phyloP scores from a whole-genome alignment of 2,113 vertebrate species.

The Vimba vimba region DNA sequence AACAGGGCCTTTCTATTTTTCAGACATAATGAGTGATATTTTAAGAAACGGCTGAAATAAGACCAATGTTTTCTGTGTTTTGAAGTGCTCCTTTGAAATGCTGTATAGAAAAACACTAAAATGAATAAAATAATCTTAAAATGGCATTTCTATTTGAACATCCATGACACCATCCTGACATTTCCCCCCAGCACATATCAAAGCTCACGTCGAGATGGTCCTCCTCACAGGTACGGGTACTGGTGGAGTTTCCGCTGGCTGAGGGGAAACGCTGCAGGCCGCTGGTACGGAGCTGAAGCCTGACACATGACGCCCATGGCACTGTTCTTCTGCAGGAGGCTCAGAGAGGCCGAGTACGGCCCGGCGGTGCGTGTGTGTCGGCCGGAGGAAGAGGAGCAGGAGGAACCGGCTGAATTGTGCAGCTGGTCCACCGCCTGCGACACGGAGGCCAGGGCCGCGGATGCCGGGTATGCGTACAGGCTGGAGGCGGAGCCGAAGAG shows the following conservation, averaged over 20 bases:
- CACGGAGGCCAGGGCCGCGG: conserved; percentile 86
- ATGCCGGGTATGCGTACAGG: conserved; percentile 92
- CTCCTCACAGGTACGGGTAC: conserved; percentile 87
- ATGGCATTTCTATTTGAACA: neutral
- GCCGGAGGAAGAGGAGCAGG: conserved; percentile 82
- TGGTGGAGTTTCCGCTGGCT: conserved; percentile 93
- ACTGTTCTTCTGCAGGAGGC: conserved; percentile 90
- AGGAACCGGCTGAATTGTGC: conserved; percentile 81
- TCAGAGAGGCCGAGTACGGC: conserved; percentile 82
- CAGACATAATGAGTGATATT: neutral
- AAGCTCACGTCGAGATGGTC: neutral
- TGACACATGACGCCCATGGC: conserved; percentile 75
- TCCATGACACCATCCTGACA: neutral
- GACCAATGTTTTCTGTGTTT: neutral
- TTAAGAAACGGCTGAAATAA: neutral
- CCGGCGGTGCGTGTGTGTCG: conserved; percentile 76
- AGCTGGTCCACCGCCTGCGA: conserved; percentile 94
- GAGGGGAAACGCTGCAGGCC: conserved; percentile 83
- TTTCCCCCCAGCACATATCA: neutral
- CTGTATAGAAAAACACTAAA: neutral
- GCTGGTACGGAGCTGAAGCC: conserved; percentile 85
- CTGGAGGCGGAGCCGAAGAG: conserved; percentile 89
- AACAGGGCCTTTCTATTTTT: neutral
- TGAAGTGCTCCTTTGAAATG: neutral
- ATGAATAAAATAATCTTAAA: neutral